Evolutionary conservation across 2,113 vertebrate species (phyloP).

Genomic region (Lampris incognitus): DNA sequence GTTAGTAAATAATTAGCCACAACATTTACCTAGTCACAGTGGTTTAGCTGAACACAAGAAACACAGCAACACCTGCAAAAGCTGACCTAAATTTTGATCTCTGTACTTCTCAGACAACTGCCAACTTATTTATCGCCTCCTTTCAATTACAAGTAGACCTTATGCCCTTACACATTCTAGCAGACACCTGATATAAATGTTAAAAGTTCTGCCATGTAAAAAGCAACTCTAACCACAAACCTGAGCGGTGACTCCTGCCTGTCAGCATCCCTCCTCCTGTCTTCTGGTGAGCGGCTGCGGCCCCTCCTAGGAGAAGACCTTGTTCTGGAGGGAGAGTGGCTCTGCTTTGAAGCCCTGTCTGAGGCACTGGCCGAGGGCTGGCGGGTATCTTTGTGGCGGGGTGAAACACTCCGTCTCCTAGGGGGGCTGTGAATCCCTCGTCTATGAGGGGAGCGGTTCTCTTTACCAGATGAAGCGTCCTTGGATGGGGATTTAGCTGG

Average conservation of each 20-base stretch:
- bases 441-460: constrained; percentile 92
- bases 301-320: constrained; percentile 86
- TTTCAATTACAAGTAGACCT: background rate
- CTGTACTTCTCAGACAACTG: too few species aligned
- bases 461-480: constrained; percentile 96
- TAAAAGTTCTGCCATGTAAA: background rate
- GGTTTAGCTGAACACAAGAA: too few species aligned
- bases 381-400: constrained; percentile 87
- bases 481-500: constrained; percentile 95
- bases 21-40: too few species aligned
- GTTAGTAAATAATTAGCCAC: too few species aligned
- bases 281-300: constrained; percentile 90
- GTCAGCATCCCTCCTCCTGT: constrained; percentile 89
- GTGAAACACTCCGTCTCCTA: constrained; percentile 89
- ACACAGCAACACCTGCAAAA: background rate
- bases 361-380: constrained; percentile 75
- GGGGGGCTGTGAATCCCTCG: constrained; percentile 82
- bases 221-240: constrained; percentile 70
- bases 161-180: background rate
- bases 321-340: constrained; percentile 88
- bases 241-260: constrained; percentile 90
- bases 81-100: background rate
- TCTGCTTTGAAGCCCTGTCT: constrained; percentile 87
- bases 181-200: background rate
- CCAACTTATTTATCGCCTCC: too few species aligned